These are phyloP conservation scores for Cephalopachus bancanus DNA, from an alignment of 2,797 vertebrate genomes.

Conservation along the genomic window DNA sequence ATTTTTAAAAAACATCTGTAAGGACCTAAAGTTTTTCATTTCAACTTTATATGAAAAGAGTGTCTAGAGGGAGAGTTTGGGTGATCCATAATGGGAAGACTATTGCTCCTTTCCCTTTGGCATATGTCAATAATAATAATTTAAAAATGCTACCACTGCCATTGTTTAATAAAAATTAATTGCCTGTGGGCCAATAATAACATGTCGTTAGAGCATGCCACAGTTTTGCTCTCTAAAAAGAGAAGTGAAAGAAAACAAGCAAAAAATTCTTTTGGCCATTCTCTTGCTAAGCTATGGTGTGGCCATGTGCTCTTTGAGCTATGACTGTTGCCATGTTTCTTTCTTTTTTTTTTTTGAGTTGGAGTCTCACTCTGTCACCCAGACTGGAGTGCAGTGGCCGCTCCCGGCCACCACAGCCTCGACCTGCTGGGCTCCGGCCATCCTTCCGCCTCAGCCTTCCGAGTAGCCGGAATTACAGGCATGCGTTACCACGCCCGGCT, in stretches of 20 bases:
- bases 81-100: not conserved
- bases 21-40: constrained; percentile 10
- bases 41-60: not conserved
- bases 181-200: not conserved
- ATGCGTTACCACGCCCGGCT: too few relatives aligned
- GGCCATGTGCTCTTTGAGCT: too few relatives aligned
- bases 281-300: too few relatives aligned
- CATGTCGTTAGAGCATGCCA: not conserved
- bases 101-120: not conserved
- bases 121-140: not conserved
- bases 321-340: too few relatives aligned
- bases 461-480: too few relatives aligned
- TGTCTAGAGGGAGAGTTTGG: not conserved
- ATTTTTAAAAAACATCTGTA: not conserved
- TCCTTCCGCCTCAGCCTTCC: too few relatives aligned
- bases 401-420: too few relatives aligned
- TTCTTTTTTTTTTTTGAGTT: too few relatives aligned
- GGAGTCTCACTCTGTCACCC: too few relatives aligned
- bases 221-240: not conserved
- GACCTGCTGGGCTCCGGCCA: too few relatives aligned
- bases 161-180: constrained; percentile 37
- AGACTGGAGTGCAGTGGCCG: too few relatives aligned
- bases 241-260: not conserved
- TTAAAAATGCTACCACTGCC: not conserved
- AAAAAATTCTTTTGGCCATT: not conserved